Evolutionary conservation across 1,140 invertebrate genomes (phyloP).

Genomic region (Asbolus verrucosus): DNA sequence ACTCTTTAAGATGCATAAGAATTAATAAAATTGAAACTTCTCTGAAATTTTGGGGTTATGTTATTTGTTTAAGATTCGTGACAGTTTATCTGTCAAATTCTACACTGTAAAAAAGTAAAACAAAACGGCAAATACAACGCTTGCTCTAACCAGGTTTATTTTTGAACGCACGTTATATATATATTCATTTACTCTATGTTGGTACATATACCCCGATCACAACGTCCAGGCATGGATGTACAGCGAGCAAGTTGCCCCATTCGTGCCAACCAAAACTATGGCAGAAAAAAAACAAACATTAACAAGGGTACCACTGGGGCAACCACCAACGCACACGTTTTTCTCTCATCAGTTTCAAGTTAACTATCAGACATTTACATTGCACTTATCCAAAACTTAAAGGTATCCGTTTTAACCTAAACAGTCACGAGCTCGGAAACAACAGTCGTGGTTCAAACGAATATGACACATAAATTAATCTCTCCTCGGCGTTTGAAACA

Average conservation of each 20-base stretch:
- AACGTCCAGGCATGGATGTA: constrained; percentile 55
- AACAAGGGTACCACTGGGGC: constrained; percentile 20
- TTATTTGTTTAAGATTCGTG: too few species aligned
- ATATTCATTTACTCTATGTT: constrained; percentile 64
- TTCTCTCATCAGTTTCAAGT: constrained; percentile 43
- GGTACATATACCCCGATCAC: constrained; percentile 53
- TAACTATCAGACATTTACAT: constrained; percentile 60
- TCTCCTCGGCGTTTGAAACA: constrained; percentile 36
- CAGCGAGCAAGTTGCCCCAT: constrained; percentile 27
- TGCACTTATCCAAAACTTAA: constrained; percentile 65
- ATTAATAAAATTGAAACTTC: too few species aligned
- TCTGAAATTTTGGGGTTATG: too few species aligned
- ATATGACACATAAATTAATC: constrained; percentile 48
- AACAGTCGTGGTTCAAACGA: constrained; percentile 26
- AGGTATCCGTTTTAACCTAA: constrained; percentile 60
- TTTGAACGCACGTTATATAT: too few species aligned
- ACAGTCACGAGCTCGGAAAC: constrained; percentile 56
- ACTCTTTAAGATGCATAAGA: too few species aligned
- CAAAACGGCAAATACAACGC: too few species aligned
- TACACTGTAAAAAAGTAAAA: too few species aligned
- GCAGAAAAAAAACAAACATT: constrained; percentile 19
- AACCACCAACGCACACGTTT: constrained; percentile 25
- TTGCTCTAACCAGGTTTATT: too few species aligned
- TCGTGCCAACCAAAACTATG: constrained; percentile 16
- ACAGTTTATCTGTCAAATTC: too few species aligned